These are phyloP conservation scores for Epiblema foenella DNA, from an alignment of 2,888 invertebrate genomes.

Conservation along the genomic window DNA sequence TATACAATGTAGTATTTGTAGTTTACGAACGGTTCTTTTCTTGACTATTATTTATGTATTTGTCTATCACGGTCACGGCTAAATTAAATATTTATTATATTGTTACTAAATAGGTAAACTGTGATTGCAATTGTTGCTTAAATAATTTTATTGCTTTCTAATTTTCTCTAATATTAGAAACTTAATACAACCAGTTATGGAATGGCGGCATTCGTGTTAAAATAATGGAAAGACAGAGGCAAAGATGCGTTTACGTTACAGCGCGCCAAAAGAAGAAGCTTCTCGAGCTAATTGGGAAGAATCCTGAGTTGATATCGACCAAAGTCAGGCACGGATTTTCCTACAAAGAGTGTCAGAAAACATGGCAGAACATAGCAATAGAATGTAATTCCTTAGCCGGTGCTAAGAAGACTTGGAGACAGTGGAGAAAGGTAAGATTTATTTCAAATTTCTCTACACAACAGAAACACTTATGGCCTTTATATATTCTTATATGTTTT, in stretches of 20 bases:
- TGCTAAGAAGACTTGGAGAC: conserved; percentile 75
- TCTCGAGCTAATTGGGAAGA: conserved; percentile 68
- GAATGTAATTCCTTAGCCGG: conserved; percentile 75
- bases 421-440: conserved; percentile 73
- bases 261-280: conserved; percentile 73
- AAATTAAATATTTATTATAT: conserved; percentile 7
- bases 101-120: conserved; percentile 16
- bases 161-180: not conserved
- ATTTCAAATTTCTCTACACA: conserved; percentile 5
- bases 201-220: conserved; percentile 23
- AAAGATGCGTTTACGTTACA: conserved; percentile 66
- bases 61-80: no score
- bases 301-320: conserved; percentile 69
- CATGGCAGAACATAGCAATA: conserved; percentile 72
- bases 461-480: not conserved
- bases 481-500: conserved; percentile 47
- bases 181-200: conserved; percentile 13
- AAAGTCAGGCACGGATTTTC: conserved; percentile 69
- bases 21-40: conserved; percentile 10
- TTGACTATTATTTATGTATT: no score
- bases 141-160: not conserved
- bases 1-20: not conserved
- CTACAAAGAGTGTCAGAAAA: conserved; percentile 66
- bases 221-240: conserved; percentile 66
- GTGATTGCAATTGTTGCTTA: not conserved